Evolutionary conservation across 1,140 invertebrate genomes (phyloP).

Genomic region (Trachelipus rathkii): DNA sequence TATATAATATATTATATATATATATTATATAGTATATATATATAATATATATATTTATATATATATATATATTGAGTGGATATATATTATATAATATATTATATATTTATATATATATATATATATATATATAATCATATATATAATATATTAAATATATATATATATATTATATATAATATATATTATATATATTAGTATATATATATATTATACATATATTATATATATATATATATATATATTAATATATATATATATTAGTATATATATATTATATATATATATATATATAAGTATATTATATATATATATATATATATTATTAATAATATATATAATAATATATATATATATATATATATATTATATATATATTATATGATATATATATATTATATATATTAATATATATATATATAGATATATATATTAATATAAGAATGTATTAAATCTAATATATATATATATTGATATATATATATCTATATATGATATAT

Average conservation of each 20-base stretch:
- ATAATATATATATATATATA: not conserved
- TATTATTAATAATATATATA: too few relatives aligned
- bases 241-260: slow-evolving; percentile 4
- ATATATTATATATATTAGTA: slow-evolving; percentile 7
- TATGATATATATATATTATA: not conserved
- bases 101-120: too few relatives aligned
- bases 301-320: too few relatives aligned
- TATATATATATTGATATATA: not conserved
- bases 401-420: not conserved
- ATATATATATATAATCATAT: not conserved
- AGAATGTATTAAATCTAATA: too few relatives aligned
- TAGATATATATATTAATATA: not conserved
- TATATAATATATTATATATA: not conserved
- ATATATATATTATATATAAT: not conserved
- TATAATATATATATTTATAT: not conserved
- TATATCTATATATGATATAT: not conserved
- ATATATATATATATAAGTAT: slow-evolving; percentile 15
- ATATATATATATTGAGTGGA: slow-evolving; percentile 6
- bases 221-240: not conserved
- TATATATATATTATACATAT: too few relatives aligned
- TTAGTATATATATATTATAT: not conserved
- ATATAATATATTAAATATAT: not conserved
- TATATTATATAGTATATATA: not conserved
- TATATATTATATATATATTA: not conserved
- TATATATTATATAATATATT: too few relatives aligned